Base-by-base conservation (phyloP, 2,113 vertebrate species). In the Chinchilla lanigera region DNA sequence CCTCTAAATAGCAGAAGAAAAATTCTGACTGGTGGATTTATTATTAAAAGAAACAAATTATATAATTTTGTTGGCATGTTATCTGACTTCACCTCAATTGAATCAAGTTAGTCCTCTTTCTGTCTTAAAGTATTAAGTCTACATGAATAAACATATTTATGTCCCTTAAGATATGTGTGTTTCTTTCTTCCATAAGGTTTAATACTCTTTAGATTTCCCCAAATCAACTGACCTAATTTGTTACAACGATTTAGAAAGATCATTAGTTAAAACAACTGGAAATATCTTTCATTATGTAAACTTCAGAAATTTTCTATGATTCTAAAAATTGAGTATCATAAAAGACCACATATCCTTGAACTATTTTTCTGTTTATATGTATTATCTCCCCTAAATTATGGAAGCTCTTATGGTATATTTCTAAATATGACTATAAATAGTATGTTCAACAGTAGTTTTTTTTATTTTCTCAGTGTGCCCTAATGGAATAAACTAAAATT, bases 371-470 rank as follows among this genome's bases (percentile, higher is more conserved):
- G 90, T 50, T 67, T 94, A 58, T 60, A 3, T 13, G 12, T 61
- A 50, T 17, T 28, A 91, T 90, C 5, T 50, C 12, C 7, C 9
- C 0, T 95, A 82, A 94, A 30, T 71, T 94, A 77, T 85, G 13
- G 14, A 92, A 94, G 3, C 5, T 73, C 71, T 50, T 75, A 63
- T 19, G 56, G 26, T 3, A 77, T 58, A 73, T 78, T 50, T 94
- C 16, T 86, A 86, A 94, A 56, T 93, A 35, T 75, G 58, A 33
- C 56, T 65, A 52, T 85, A 96, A 90, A 93, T 92, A 93, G 50
- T 92, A 69, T 81, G 6, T 77, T 92, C 33, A 52, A 50, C 83
- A 88, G 35, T 56, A 61, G 3, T 81, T 14, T 0, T 38, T 78
- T 96, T 90, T 63, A 85, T 85, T 95, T 96, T 67, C 11, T 16